Base-by-base conservation (phyloP, 2,797 vertebrate species). In the Eleutherodactylus coqui region DNA sequence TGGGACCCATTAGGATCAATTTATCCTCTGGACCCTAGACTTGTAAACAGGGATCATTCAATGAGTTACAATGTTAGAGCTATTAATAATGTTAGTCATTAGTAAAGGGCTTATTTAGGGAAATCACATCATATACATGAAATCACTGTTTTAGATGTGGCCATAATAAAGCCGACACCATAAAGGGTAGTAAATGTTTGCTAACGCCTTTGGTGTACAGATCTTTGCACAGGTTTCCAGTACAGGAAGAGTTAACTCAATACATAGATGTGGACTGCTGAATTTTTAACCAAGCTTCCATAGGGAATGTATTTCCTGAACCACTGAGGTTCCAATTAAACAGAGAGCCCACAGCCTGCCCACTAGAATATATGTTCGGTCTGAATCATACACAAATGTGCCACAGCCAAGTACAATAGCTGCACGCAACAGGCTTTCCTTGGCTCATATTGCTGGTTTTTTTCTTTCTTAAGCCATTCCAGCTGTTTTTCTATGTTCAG, bases 321-420 rank as follows among this genome's bases (percentile, higher is more conserved):
- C 76, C 86, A 75, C 82, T 8, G 29, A 83, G 75, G 80, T 53
- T 72, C 86, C 80, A 83, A 84, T 87, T 87, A 87, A 80, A 67
- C 41, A 75, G 76, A 87, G 84, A 84, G 76, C 86, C 76, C 82
- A 80, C 82, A 87, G 86, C 69, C 76, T 84, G 73, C 86, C 86
- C 86, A 84, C 82, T 80, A 73, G 86, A 80, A 84, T 87, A 79
- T 87, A 84, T 84, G 73, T 86, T 51, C 76, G 27, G 82, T 76
- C 55, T 84, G 86, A 87, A 80, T 87, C 86, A 84, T 69, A 75
- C 86, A 87, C 82, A 87, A 84, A 87, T 64, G 67, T 84, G 76
- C 76, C 82, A 80, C 86, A 84, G 82, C 82, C 76, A 87, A 87
- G 76, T 49, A 84, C 75, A 87, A 84, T 83, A 84, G 62, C 69